phyloP scores from a whole-genome alignment of 1,140 invertebrate species.

The Geopemphigus sp. region DNA sequence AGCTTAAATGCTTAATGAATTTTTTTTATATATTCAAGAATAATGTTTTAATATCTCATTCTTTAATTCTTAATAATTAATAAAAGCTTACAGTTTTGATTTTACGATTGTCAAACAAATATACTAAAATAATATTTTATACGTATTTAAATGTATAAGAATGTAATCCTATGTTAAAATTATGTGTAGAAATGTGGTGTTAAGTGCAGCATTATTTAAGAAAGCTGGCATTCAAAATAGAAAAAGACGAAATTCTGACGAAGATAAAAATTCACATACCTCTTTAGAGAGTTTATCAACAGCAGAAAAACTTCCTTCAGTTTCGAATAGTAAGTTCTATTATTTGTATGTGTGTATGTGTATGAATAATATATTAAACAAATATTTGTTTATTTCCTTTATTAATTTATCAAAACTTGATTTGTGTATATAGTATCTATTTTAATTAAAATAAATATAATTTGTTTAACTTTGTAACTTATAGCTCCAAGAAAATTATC shows the following conservation, averaged over 20 bases:
- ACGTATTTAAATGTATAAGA: no score
- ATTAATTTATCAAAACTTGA: no score
- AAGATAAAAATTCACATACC: slow-evolving; percentile 54
- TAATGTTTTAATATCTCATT: no score
- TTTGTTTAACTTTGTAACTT: background rate
- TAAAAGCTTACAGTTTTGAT: no score
- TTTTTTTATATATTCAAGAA: no score
- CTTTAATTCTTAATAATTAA: no score
- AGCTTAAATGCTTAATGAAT: no score
- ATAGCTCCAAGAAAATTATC: slow-evolving; percentile 40
- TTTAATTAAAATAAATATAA: background rate
- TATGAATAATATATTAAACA: background rate
- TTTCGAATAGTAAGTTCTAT: slow-evolving; percentile 46
- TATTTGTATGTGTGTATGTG: no score
- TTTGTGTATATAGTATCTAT: background rate
- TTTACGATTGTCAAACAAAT: no score
- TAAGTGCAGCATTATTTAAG: slow-evolving; percentile 83
- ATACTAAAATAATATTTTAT: no score
- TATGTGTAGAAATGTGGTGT: slow-evolving; percentile 72
- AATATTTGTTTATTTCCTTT: background rate
- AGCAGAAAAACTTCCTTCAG: slow-evolving; percentile 51
- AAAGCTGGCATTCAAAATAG: slow-evolving; percentile 62
- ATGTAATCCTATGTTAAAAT: background rate
- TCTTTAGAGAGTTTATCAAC: slow-evolving; percentile 54
- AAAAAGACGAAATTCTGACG: slow-evolving; percentile 52